Base-by-base conservation (phyloP, 1,140 invertebrate species). In the Periplaneta americana region DNA sequence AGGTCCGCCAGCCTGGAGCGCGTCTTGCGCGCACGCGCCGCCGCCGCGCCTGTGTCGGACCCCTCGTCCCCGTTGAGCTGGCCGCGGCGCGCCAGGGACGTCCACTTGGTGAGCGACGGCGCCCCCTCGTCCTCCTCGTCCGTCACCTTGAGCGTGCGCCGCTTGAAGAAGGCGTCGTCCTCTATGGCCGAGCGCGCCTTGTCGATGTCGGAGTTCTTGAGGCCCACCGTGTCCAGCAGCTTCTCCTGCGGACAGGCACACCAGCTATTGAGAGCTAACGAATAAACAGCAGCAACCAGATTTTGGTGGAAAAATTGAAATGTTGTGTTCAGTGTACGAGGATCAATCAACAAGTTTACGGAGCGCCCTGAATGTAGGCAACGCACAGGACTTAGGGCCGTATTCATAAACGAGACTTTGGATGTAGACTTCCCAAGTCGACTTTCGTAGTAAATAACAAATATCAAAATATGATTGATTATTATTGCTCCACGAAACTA, bases 1-100 rank as follows among this genome's bases (percentile, higher is more conserved):
- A 93, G 86, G 81, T 93, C 92, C 13, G 87, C 87, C 32, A 92
- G 85, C 66, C 91, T 89, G 8, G 91, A 91, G 66, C 90, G 87
- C 11, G 88, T 89, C 48, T 87, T 85, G 22, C 84, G 85, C 0
- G 89, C 90, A 8, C 90, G 83, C 9, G 84, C 84, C 0, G 86
- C 87, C 0, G 90, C 89, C 0, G 86, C 87, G 0, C 89, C 89
- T 0, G 75, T 28, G 82, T 84, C 81, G 28, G 81, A 82, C 1
- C 82, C 81, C 9, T 82, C 35, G 0, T 84, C 85, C 15, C 83
- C 81, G 66, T 88, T 13, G 86, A 33, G 9, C 22, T 9, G 32
- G 11, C 77, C 48, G 34, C 18, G 28, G n/a, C 79, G 28, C 4
- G 34, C 48, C 11, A 92, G 34, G 10, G 90, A 88, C 5, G 89